These are phyloP conservation scores for Platyrinchus mystaceus DNA, from an alignment of 2,797 vertebrate genomes.

Conservation along the genomic window DNA sequence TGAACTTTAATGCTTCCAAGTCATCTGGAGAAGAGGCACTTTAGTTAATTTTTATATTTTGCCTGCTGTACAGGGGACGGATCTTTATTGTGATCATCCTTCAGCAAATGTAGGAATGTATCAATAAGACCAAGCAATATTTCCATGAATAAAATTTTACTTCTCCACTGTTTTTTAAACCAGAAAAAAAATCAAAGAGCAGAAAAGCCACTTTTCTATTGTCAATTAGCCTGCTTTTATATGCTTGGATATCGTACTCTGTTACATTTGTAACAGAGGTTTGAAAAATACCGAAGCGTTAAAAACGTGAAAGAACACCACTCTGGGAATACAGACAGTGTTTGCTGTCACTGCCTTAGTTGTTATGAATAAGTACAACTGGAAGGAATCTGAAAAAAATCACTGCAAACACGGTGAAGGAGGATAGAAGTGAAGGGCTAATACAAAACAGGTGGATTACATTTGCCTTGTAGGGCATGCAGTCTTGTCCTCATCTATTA, in stretches of 20 bases:
- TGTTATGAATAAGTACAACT: background rate
- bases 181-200: background rate
- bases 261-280: background rate
- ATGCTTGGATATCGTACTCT: background rate
- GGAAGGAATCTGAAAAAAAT: background rate
- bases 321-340: background rate
- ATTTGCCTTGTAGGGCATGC: background rate
- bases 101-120: background rate
- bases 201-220: background rate
- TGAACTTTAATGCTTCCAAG: background rate
- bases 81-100: background rate
- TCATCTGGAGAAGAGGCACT: background rate
- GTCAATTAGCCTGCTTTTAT: background rate
- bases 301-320: background rate
- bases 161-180: background rate
- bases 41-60: background rate
- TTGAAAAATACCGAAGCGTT: background rate
- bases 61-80: background rate
- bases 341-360: background rate
- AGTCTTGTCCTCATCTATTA: conserved; percentile 20
- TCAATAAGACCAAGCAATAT: background rate
- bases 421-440: background rate
- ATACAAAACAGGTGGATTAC: background rate
- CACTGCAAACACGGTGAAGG: background rate
- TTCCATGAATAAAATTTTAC: background rate